These are phyloP conservation scores for Creontiades dilutus DNA, from an alignment of 2,888 invertebrate genomes.

Conservation along the genomic window DNA sequence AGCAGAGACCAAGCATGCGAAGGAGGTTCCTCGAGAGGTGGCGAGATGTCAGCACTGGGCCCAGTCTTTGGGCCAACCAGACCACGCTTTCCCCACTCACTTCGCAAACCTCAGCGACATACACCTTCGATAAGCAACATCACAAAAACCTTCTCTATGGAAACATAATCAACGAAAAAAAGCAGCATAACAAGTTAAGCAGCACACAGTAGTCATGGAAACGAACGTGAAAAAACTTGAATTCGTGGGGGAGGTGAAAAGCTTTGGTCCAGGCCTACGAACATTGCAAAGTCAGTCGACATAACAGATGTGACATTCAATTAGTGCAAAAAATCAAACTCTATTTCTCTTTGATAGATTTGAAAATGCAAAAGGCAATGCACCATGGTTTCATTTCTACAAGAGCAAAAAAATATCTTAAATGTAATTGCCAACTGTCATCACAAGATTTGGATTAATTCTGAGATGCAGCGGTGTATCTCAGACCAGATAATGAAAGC, in stretches of 20 bases:
- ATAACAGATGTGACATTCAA: slow-evolving; percentile 21
- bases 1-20: slow-evolving; percentile 96
- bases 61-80: slow-evolving; percentile 95
- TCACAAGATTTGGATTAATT: too few species aligned
- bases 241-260: slow-evolving; percentile 1
- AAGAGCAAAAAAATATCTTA: too few species aligned
- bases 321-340: neutral
- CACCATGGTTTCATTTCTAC: too few species aligned
- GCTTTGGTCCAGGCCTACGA: neutral
- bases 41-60: slow-evolving; percentile 95
- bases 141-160: slow-evolving; percentile 68
- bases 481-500: too few species aligned
- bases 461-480: too few species aligned
- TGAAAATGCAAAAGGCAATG: too few species aligned
- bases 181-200: slow-evolving; percentile 17
- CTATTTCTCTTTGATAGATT: too few species aligned
- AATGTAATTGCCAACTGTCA: too few species aligned
- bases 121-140: slow-evolving; percentile 74
- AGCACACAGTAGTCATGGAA: slow-evolving; percentile 48
- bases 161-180: slow-evolving; percentile 65
- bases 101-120: slow-evolving; percentile 76
- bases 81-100: slow-evolving; percentile 87
- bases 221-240: neutral
- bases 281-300: neutral
- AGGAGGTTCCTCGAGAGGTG: slow-evolving; percentile 94